Evolutionary conservation across 2,113 vertebrate genomes (phyloP).

Genomic region (Patagioenas fasciata): DNA sequence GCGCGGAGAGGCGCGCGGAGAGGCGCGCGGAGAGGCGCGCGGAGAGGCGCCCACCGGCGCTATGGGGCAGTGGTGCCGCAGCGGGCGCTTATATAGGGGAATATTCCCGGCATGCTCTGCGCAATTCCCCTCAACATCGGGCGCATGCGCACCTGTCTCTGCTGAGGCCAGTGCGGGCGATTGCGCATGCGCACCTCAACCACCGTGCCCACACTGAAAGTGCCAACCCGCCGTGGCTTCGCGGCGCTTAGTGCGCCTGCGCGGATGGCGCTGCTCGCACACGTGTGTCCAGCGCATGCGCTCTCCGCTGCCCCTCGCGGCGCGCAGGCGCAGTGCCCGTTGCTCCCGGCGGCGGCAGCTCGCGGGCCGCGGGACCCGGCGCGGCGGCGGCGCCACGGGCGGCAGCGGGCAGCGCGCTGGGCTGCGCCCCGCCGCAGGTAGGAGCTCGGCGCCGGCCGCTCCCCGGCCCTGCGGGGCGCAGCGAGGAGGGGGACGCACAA

Average conservation of each 20-base stretch:
- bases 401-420: neutral
- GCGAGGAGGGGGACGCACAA: neutral
- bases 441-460: neutral
- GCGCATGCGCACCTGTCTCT: fast-evolving
- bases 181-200: neutral
- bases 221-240: fast-evolving
- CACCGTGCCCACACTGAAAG: neutral
- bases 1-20: fast-evolving
- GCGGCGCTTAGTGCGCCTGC: neutral
- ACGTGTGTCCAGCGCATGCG: neutral
- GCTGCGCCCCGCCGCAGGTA: neutral
- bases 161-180: fast-evolving
- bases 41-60: no score
- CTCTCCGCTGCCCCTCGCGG: fast-evolving
- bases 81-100: fast-evolving
- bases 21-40: fast-evolving
- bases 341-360: no score
- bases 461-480: neutral
- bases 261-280: fast-evolving
- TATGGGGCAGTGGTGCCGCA: neutral
- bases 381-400: neutral
- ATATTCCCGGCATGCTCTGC: neutral
- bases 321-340: neutral
- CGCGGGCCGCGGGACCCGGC: neutral
- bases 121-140: no score